phyloP scores from a whole-genome alignment of 2,888 invertebrate genomes.

The Dicyrtomina minuta region DNA sequence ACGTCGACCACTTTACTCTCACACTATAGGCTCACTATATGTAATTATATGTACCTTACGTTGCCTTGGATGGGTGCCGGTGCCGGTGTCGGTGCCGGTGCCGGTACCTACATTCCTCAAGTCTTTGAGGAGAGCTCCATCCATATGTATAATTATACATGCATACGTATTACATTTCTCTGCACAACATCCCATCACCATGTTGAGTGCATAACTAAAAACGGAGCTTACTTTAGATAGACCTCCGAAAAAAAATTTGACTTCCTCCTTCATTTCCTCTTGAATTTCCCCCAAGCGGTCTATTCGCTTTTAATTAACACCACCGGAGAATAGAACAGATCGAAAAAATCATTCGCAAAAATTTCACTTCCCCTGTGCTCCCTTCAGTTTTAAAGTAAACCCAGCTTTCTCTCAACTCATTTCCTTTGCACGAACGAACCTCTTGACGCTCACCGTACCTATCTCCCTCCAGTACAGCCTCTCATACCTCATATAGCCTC shows the following conservation, averaged over 20 bases:
- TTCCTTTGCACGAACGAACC: conserved; percentile 18
- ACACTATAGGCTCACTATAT: no score
- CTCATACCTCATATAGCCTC: not conserved
- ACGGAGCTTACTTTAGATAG: conserved; percentile 16
- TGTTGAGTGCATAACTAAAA: conserved; percentile 7
- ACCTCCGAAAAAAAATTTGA: conserved; percentile 35
- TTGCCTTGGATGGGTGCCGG: no score
- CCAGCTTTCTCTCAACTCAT: conserved; percentile 14
- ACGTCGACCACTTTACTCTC: conserved; percentile 4
- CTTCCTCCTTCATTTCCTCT: conserved; percentile 51
- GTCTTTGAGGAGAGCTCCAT: no score
- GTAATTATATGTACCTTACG: no score
- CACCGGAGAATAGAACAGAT: conserved; percentile 41
- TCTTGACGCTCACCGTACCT: not conserved
- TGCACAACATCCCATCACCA: not conserved
- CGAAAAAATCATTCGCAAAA: conserved; percentile 44
- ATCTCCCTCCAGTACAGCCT: conserved; percentile 9
- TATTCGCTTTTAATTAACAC: conserved; percentile 51
- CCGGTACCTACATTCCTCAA: no score
- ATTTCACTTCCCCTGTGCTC: conserved; percentile 35
- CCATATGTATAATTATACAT: no score
- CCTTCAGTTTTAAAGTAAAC: conserved; percentile 32
- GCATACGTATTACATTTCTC: not conserved
- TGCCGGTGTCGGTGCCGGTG: no score
- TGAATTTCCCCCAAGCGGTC: conserved; percentile 48